A percentile compares a stretch with the other conserved stretches of the same genome.
Evolutionary conservation across 1,140 invertebrate species (phyloP).

Genomic region (Conus betulinus): DNA sequence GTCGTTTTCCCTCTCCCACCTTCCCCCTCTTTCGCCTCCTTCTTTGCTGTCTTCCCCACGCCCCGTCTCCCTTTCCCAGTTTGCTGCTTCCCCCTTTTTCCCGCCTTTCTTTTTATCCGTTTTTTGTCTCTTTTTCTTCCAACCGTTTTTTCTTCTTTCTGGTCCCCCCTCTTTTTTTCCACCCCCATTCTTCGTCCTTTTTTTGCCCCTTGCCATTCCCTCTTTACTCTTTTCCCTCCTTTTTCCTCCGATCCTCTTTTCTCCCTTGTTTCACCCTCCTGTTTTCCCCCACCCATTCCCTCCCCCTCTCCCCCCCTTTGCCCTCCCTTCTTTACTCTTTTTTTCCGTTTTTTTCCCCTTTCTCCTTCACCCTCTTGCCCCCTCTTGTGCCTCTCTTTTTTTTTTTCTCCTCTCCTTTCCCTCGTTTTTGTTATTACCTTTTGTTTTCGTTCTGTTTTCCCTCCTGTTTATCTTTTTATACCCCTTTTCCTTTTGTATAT

Average conservation of each 20-base stretch:
- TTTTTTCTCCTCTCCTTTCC: too few species aligned
- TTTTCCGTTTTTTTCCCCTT: background rate
- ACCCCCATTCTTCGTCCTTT: background rate
- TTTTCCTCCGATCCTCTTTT: background rate
- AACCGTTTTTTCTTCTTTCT: background rate
- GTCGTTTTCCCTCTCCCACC: too few species aligned
- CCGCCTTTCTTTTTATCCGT: background rate
- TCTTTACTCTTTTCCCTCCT: background rate
- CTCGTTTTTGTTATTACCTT: background rate
- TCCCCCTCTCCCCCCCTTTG: background rate
- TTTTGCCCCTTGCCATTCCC: background rate
- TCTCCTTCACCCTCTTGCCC: background rate
- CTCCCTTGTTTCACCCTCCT: too few species aligned
- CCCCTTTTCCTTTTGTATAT: background rate
- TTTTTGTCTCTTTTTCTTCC: background rate
- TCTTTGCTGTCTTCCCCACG: background rate
- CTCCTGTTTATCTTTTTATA: background rate
- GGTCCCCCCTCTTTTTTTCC: background rate
- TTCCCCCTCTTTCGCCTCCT: background rate
- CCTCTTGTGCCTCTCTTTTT: too few species aligned
- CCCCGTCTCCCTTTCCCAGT: background rate
- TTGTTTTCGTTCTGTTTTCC: background rate
- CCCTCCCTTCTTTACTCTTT: too few species aligned
- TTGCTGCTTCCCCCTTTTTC: background rate
- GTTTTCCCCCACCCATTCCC: conserved; percentile 17